Base-by-base conservation (phyloP, 2,113 vertebrate species). In the Leucosticte australis region DNA sequence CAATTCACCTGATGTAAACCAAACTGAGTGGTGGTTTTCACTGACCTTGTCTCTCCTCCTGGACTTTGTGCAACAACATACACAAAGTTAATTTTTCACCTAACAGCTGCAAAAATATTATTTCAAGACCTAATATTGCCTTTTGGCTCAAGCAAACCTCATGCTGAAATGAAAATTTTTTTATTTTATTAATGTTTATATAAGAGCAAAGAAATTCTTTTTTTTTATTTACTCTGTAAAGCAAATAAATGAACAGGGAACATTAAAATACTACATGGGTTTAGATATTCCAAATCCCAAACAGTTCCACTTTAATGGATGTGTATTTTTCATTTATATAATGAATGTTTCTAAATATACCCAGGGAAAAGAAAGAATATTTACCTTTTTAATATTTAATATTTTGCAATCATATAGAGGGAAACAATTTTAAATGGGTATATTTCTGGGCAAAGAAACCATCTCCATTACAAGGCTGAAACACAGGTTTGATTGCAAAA, bases 381-480 rank as follows among this genome's bases (percentile, higher is more conserved):
- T 95, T 92, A 28, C 50, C 33, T 82, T 69, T 92, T 91, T 60
- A 91, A 91, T 91, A 91, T 92, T 91, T 85, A 79, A 88, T 92
- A 87, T 70, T 89, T 83, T 89, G 39, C 52, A 75, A 24, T 39
- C 59, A 46, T 70, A 70, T 63, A 68, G 63, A 89, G 19, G 21
- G 76, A 93, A 92, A 74, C 23, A 81, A 89, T 87, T 74, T 83
- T n/a, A 33, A 19, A 39, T 8, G 13, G 10, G 27, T 77, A 5
- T 80, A 69, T 77, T 83, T 90, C 59, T 89, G 30, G 39, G 30
- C 15, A 77, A 90, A 90, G 37, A 60, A 94, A 80, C 70, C 1
- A 77, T 78, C 31, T 77, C 37, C 49, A 60, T 77, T 83, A 73
- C 44, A 70, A 87, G 64, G n/a, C 9, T 77, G 59, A 94, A 90